Evolutionary conservation across 1,140 invertebrate genomes (phyloP).

Genomic region (Platyura marginata): DNA sequence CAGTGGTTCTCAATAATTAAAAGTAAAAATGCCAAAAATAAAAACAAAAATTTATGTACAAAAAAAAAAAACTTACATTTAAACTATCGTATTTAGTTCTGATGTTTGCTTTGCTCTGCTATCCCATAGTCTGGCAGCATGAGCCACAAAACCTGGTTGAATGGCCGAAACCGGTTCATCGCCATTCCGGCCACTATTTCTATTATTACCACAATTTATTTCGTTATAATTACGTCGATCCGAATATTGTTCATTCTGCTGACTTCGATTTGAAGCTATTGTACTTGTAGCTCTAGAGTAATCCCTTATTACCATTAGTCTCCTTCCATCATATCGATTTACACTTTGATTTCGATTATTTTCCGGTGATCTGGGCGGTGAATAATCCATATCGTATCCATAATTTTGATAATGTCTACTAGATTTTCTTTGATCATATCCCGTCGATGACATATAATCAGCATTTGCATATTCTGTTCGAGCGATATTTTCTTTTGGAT

Average conservation of each 20-base stretch:
- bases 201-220: background rate
- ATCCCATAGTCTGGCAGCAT: conserved; percentile 4
- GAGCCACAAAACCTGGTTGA: conserved; percentile 1
- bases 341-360: background rate
- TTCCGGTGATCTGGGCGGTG: background rate
- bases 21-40: too few species aligned
- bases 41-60: too few species aligned
- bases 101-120: conserved; percentile 1
- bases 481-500: background rate
- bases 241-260: background rate
- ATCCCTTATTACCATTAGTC: conserved; percentile 2
- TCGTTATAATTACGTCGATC: background rate
- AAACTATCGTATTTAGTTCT: background rate
- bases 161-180: background rate
- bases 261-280: background rate
- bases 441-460: background rate
- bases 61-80: too few species aligned
- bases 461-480: background rate
- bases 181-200: background rate
- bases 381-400: background rate
- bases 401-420: background rate
- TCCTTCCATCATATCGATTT: background rate
- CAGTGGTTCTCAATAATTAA: too few species aligned
- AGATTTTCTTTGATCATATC: background rate
- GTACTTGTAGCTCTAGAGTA: background rate